Evolutionary conservation across 2,888 invertebrate genomes (phyloP).

Genomic region (Pollenia labialis): DNA sequence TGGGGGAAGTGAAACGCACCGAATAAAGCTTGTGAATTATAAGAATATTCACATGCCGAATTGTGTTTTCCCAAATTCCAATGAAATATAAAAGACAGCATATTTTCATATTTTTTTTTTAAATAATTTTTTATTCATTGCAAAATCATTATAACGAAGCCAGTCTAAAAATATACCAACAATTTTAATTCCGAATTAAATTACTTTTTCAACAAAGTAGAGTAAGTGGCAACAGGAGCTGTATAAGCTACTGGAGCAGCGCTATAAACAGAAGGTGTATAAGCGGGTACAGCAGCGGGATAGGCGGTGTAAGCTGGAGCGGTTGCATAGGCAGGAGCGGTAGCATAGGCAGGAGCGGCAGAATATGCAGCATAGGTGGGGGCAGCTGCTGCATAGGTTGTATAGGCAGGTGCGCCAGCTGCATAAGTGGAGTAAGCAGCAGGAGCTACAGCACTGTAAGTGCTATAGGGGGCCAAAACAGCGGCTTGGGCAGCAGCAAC

Average conservation of each 20-base stretch:
- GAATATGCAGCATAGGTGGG: slow-evolving; percentile 69
- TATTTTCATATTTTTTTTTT: background rate
- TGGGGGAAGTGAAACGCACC: too few relatives aligned
- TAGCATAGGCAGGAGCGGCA: slow-evolving; percentile 59
- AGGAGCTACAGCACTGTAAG: slow-evolving; percentile 74
- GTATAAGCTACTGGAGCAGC: slow-evolving; percentile 61
- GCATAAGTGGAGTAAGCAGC: slow-evolving; percentile 68
- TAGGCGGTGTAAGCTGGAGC: slow-evolving; percentile 59
- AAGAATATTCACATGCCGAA: too few relatives aligned
- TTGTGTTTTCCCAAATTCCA: too few relatives aligned
- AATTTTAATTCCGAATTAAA: background rate
- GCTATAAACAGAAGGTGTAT: slow-evolving; percentile 38
- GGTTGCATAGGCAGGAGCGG: too few relatives aligned
- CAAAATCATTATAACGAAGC: slow-evolving; percentile 13
- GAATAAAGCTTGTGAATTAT: too few relatives aligned
- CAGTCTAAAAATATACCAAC: background rate
- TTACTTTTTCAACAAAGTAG: slow-evolving; percentile 66
- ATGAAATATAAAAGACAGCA: too few relatives aligned
- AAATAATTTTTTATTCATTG: slow-evolving; percentile 26
- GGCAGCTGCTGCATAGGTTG: slow-evolving; percentile 75
- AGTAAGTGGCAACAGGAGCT: slow-evolving; percentile 61
- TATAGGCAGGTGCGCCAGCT: slow-evolving; percentile 67
- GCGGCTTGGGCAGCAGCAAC: slow-evolving; percentile 80
- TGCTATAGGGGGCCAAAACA: slow-evolving; percentile 72
- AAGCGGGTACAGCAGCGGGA: slow-evolving; percentile 52